Percentiles rank a stretch among this genome's conserved stretches.
Conservation (phyloP, 2,113 vertebrate species). For the Tachysurus vachellii region DNA sequence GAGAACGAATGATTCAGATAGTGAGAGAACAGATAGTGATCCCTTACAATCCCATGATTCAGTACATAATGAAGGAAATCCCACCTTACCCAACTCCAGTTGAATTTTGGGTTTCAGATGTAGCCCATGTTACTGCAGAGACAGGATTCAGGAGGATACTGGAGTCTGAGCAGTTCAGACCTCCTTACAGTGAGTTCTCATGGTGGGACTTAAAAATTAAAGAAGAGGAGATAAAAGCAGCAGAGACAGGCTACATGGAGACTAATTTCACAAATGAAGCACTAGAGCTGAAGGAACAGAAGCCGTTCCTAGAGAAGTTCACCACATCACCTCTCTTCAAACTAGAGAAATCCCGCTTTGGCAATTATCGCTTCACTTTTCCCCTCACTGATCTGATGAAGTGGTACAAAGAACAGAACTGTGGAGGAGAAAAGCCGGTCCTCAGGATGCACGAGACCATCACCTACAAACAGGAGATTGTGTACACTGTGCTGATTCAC, state of each 20-base stretch:
- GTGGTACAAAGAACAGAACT: slow-evolving; percentile 42
- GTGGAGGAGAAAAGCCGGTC: slow-evolving; percentile 41
- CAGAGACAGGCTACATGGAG: slow-evolving; percentile 36
- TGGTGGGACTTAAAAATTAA: slow-evolving; percentile 46
- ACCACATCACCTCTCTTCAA: slow-evolving; percentile 47
- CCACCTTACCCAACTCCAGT: slow-evolving; percentile 38
- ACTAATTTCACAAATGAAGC: neutral
- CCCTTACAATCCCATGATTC: neutral
- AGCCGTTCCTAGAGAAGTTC: slow-evolving; percentile 36
- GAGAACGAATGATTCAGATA: neutral
- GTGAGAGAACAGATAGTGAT: no score
- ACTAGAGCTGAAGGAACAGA: no score
- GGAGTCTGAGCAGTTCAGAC: neutral
- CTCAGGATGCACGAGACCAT: slow-evolving; percentile 43
- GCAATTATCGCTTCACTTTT: no score
- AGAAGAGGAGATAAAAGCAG: slow-evolving; percentile 5
- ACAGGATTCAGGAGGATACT: neutral
- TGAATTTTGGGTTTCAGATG: slow-evolving; percentile 40
- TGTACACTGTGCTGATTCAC: slow-evolving; percentile 15
- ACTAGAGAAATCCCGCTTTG: neutral
- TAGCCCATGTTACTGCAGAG: slow-evolving; percentile 36
- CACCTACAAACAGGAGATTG: slow-evolving; percentile 40
- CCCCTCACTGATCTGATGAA: no score
- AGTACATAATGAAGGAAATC: neutral
- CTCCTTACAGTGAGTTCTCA: neutral